Base-by-base conservation (phyloP, 2,113 vertebrate species). In the Nyctereutes procyonoides region DNA sequence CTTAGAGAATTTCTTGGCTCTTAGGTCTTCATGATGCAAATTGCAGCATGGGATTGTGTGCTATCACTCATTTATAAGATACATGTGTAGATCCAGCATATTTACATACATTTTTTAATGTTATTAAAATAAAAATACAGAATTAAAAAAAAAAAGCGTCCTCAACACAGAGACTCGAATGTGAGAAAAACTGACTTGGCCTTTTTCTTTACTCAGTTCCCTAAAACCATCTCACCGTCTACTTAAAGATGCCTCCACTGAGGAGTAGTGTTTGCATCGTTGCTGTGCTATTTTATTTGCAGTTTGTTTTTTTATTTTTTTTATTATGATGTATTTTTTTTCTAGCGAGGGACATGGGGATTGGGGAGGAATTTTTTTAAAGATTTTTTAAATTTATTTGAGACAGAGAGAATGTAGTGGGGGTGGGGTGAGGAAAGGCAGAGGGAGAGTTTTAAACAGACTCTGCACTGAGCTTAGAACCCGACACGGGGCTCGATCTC, bases 1-100 rank as follows among this genome's bases (percentile, higher is more conserved):
- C 90, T 96, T 93, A 86, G 80, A 62, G 35, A 35, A 62, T 93
- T 87, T 96, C 73, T 97, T 76, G 26, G 26, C 28, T 60, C 30
- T 53, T 71, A 2, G 93, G 43, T 43, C 20, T 94, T 97, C 73
- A 32, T 88, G 38, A 82, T 81, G 20, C 35, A 84, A 90, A 38
- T 60, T 60, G 15, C n/a, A 87, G 9, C 43, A 89, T 62, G 95
- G 55, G 55, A 38, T 83, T 95, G 22, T 93, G 35, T 67, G 14
- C 19, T 32, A 16, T 95, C 53, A 2, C 51, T 95, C 43, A 73
- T 53, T 96, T 89, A 53, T 77, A 92, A 76, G 19, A 5, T 92
- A 53, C 53, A 53, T 0, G 17, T 86, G 22, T 58, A 58, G 14
- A 63, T 89, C 65, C 24, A 56, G 35, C 84, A 91, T 95, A 95